Base-by-base conservation (phyloP, 1,140 invertebrate species). In the Ectropis grisescens region DNA sequence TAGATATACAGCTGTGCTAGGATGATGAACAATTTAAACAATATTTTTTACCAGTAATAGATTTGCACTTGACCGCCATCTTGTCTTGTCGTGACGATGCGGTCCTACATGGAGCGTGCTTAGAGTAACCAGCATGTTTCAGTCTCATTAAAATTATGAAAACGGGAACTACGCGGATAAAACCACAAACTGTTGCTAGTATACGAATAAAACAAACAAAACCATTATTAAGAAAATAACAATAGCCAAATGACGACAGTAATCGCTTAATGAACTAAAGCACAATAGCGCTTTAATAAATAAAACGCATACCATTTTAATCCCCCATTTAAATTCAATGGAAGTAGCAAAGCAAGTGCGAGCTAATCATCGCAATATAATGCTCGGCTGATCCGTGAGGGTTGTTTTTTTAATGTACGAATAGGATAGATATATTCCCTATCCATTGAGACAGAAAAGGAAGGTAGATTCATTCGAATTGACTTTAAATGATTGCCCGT, bases 281-380 rank as follows among this genome's bases (percentile, higher is more conserved):
- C 41, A 76, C 69, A 80, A 76, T 70, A 59, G 59, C n/a, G 48
- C 55, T 70, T 71, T 76, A 74, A 81, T 76, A 76, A 78, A 80
- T 74, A 72, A 69, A 71, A 69, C 47, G 58, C 62, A 51, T 45
- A 59, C 49, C 53, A 52, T 65, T 68, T 64, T 78, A 81, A 78
- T 78, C 71, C 64, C 72, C 72, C 50, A 76, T 81, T 81, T 81
- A 78, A 78, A 81, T 81, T 78, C 72, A 78, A 81, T 81, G 57
- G 61, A 47, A n/a, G n/a, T n/a, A n/a, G n/a, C n/a, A n/a, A 43
- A 53, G 69, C 72, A 78, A 81, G 72, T 78, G 76, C 69, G 66
- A 49, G 55, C 47, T 78, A 78, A 78, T 80, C 72, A 78, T 78
- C 65, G 68, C 72, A 78, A 78, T 80, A 80, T 80, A 80, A 80